Evolutionary conservation across 2,113 vertebrate species (phyloP), one percentile per base, ranked within the genome.

Genomic region (Gulo gulo): DNA sequence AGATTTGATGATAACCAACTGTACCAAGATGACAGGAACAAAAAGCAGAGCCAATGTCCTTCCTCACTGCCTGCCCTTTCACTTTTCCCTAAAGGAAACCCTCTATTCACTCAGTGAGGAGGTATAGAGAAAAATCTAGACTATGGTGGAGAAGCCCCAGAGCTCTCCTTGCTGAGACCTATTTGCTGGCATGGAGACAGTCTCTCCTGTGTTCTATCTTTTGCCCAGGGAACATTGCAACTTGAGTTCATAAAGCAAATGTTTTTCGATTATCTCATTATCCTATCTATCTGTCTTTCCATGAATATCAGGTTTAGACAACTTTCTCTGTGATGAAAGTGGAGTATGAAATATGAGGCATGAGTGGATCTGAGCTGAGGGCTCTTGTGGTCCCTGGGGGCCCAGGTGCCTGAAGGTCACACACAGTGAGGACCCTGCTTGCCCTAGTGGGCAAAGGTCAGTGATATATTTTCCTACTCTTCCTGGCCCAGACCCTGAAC

Each of bases 121-220:
- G 21, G 23, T 57, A 11, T 45, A 34, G 20, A 45, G 34, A 80
- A 80, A 16, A 7, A 39, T 1, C 36, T 10, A 2, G 15, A 42
- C 6, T 23, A 67, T 21, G 36, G 45, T 3, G 8, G 45, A 20
- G 61, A 31, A 8, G 24, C 2, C 42, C 16, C 45, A 4, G 34
- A 91, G 45, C 24, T 39, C 76, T 80, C 4, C 24, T 34, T 55
- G 24, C 15, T 16, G n/a, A 11, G 26, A 12, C 7, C 18, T 11
- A 11, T 4, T 57, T 24, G 11, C 10, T 23, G 18, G 1, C 6
- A 12, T 7, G 11, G 13, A 18, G 12, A 45, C 36, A 31, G 3
- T 16, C 5, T 0, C 24, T 16, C 8, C 4, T 36, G 34, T 12
- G 7, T 7, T 20, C 13, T 24, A 1, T 57, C 29, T 36, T 42